Evolutionary conservation across 2,888 invertebrate genomes (phyloP).

Genomic region (Leptinotarsa peninsularis): DNA sequence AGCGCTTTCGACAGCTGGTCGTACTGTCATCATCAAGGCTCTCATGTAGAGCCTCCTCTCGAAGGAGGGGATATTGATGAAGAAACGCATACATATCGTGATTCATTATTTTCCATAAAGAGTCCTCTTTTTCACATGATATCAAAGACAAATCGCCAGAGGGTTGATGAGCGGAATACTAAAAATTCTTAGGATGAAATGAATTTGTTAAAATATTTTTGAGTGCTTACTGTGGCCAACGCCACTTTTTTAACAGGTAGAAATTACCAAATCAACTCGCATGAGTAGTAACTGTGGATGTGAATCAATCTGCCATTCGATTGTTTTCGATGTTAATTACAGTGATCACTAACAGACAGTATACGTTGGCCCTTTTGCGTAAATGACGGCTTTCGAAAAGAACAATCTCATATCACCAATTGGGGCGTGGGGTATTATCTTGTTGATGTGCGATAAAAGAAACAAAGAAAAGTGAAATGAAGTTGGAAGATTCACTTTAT

Average conservation of each 20-base stretch:
- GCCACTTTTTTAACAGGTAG: constrained; percentile 2
- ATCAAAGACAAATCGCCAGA: no score
- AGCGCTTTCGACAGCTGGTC: no score
- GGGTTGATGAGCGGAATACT: no score
- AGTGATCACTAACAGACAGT: not conserved
- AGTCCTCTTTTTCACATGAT: no score
- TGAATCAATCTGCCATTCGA: constrained; percentile 1
- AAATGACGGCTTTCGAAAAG: constrained; percentile 7
- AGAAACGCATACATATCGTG: no score
- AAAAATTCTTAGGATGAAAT: not conserved
- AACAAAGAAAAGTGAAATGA: not conserved
- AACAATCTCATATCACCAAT: constrained; percentile 1
- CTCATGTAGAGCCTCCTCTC: no score
- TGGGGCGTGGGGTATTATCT: constrained; percentile 1
- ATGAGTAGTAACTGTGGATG: constrained; percentile 3
- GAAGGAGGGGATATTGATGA: no score
- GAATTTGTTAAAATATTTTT: constrained; percentile 4
- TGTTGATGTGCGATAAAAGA: not conserved
- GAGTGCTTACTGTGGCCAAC: not conserved
- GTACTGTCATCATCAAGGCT: no score
- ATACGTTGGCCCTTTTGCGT: not conserved
- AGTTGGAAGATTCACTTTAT: not conserved
- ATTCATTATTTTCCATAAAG: no score
- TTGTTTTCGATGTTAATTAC: constrained; percentile 8
- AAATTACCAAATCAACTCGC: constrained; percentile 7